These are phyloP conservation scores for Nematopogon swammerdamellus DNA, from an alignment of 2,888 invertebrate genomes.

Conservation along the genomic window DNA sequence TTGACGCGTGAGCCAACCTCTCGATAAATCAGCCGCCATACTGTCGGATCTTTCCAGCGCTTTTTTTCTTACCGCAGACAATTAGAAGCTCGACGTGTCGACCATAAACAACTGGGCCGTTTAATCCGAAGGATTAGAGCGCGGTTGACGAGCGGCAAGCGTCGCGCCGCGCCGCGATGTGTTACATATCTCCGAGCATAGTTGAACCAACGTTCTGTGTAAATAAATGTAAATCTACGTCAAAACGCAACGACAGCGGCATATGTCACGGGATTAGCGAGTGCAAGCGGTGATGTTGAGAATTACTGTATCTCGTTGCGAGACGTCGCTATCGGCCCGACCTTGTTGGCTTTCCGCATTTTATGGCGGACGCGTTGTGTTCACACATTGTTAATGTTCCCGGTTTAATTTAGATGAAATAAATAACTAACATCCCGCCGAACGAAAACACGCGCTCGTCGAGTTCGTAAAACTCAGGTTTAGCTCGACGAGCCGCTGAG, in stretches of 20 bases:
- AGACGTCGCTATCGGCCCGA: too few species aligned
- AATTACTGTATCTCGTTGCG: too few species aligned
- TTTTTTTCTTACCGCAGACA: constrained; percentile 41
- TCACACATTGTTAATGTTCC: too few species aligned
- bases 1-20: constrained; percentile 22
- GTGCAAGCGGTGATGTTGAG: constrained; percentile 3
- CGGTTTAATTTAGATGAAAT: too few species aligned
- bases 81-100: constrained; percentile 32
- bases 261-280: constrained; percentile 48
- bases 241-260: constrained; percentile 51
- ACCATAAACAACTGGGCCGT: constrained; percentile 41
- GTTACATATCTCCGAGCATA: too few species aligned
- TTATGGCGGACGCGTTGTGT: too few species aligned
- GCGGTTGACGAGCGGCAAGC: constrained; percentile 34
- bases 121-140: constrained; percentile 41
- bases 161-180: constrained; percentile 24
- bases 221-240: constrained; percentile 59
- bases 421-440: too few species aligned
- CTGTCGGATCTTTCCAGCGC: constrained; percentile 35
- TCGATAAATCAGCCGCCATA: constrained; percentile 41
- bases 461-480: too few species aligned
- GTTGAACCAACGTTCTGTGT: constrained; percentile 23
- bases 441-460: too few species aligned
- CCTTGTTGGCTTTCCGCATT: too few species aligned
- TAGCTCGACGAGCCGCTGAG: too few species aligned